Evolutionary conservation across 2,113 vertebrate genomes (phyloP), one percentile per base, ranked within the genome.

Genomic region (Xiphophorus hellerii): DNA sequence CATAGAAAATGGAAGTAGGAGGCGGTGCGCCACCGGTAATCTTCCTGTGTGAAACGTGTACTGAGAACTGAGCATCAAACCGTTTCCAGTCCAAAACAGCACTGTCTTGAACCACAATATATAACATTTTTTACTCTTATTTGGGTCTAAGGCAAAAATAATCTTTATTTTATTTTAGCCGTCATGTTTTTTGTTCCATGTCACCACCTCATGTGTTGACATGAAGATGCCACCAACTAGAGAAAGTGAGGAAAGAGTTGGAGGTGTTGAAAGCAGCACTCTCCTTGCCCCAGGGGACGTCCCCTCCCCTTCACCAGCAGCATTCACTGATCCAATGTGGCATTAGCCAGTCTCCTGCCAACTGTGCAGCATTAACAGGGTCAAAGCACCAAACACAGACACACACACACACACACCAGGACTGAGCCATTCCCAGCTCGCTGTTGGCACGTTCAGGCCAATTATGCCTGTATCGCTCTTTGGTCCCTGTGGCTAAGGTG

Each of bases 381-480:
- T 92, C 93, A 92, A 87, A 72, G 80, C 72, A 69, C 68, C 81
- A 72, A 74, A 69, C 79, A 27, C 62, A 58, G 31, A 51, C 81
- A 74, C 74, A 29, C 29, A 25, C 66, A 25, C 66, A 12, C 42
- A 31, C 78, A 71, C 83, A 70, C 61, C 74, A 30, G 31, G 69
- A 22, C 67, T 17, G 69, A 82, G 92, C 87, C 93, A 92, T 87
- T 92, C 85, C 86, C 88, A 39, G 31, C 64, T 85, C 73, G 64
- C 92, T 84, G 63, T 31, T 77, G 85, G 85, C 92, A 95, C 91
- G 93, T 95, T 95, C 91, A 93, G 90, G 93, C 94, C 96, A 96
- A 95, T 96, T 96, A 96, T 93, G 92, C 95, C 92, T 73, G 92
- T 95, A 93, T 94, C 94, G 86, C 83, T 92, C 78, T 82, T 72